Conservation (phyloP, 2,888 invertebrate genomes). For the Zygogramma bicolorata region DNA sequence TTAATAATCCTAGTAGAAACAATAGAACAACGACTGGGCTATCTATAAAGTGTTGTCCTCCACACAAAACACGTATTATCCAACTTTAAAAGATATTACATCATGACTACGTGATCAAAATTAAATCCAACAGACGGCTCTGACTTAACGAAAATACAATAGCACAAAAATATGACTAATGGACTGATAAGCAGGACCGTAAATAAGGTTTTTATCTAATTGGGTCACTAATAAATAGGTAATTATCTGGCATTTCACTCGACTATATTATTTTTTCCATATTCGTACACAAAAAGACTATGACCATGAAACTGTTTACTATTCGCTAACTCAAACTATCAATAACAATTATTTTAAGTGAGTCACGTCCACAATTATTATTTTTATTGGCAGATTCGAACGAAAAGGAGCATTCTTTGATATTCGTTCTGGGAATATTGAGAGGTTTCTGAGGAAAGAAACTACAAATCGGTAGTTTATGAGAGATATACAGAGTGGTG, state of each 20-base stretch:
- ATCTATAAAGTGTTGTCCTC: background rate
- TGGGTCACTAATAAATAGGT: conserved; percentile 21
- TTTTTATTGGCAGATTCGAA: too few species aligned
- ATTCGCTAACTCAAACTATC: background rate
- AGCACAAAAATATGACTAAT: background rate
- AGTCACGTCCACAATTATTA: background rate
- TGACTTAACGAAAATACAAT: background rate
- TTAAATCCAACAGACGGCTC: background rate
- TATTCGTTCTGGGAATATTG: too few species aligned
- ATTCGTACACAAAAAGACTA: background rate
- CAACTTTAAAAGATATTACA: conserved; percentile 23
- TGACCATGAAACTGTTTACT: background rate
- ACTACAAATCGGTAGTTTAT: too few species aligned
- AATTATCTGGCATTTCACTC: background rate
- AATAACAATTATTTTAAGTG: background rate
- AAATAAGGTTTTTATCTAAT: conserved; percentile 26
- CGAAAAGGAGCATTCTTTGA: too few species aligned
- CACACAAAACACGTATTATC: background rate
- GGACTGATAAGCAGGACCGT: background rate
- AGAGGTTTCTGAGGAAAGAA: too few species aligned
- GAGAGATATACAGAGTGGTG: too few species aligned
- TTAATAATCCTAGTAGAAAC: background rate
- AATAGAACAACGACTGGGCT: background rate
- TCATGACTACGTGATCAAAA: conserved; percentile 17
- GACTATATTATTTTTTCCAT: background rate